phyloP scores from a whole-genome alignment of 2,888 invertebrate genomes.

The Polydrusus pterygomalis region DNA sequence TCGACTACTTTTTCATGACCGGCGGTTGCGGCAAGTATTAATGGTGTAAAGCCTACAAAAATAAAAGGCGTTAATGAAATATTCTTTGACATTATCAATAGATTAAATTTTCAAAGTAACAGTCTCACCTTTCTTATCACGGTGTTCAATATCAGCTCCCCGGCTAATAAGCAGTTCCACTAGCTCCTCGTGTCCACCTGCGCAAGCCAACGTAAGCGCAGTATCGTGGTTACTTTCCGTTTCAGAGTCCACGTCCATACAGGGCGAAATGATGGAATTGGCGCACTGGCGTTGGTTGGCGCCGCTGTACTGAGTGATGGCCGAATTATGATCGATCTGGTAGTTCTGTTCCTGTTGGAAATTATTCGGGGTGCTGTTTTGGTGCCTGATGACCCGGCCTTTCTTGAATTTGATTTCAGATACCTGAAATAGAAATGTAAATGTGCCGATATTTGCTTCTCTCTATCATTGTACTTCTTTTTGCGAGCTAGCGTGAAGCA shows the following conservation, averaged over 20 bases:
- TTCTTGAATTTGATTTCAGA: conserved; percentile 70
- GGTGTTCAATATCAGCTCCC: conserved; percentile 97
- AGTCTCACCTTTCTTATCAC: conserved; percentile 87
- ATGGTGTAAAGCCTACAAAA: conserved; percentile 89
- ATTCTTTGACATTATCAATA: too few species aligned
- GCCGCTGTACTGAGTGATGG: conserved; percentile 66
- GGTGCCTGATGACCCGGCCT: conserved; percentile 69
- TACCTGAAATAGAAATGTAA: conserved; percentile 35
- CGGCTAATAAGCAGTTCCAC: conserved; percentile 93
- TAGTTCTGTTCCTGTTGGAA: conserved; percentile 73
- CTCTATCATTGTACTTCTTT: too few species aligned
- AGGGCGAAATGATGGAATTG: conserved; percentile 67
- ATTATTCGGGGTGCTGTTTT: conserved; percentile 66
- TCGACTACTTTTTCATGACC: conserved; percentile 95
- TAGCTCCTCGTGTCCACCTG: conserved; percentile 96
- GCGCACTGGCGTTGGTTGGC: conserved; percentile 59
- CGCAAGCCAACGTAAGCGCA: conserved; percentile 96
- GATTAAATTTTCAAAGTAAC: not conserved
- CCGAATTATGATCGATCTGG: conserved; percentile 73
- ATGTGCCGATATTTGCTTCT: too few species aligned
- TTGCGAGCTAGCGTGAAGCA: too few species aligned
- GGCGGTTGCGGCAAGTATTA: conserved; percentile 97
- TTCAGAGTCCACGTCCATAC: conserved; percentile 96
- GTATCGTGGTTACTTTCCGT: conserved; percentile 99
- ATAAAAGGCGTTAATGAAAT: not conserved